Conservation (phyloP, 2,113 vertebrate species). For the Spea multiplicata region DNA sequence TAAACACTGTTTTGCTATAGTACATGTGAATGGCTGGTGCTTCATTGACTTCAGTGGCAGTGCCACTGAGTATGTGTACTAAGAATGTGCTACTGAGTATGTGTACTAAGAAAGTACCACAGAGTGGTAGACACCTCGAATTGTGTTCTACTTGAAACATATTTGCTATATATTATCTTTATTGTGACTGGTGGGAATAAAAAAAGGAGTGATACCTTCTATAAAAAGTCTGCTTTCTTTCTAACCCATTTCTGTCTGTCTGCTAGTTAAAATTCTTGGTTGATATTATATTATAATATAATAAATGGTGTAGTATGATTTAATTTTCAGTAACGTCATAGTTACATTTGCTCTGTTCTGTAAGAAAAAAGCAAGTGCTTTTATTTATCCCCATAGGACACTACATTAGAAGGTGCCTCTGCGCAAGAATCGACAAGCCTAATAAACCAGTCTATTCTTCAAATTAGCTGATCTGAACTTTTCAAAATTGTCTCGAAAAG, state of each 20-base stretch:
- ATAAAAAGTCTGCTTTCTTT: not conserved
- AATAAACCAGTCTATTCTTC: constrained; percentile 33
- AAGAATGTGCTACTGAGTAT: too few species aligned
- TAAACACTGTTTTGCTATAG: too few species aligned
- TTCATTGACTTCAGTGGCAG: too few species aligned
- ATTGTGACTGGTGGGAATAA: too few species aligned
- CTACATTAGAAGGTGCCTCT: not conserved
- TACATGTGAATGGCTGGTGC: too few species aligned
- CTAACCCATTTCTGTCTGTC: not conserved
- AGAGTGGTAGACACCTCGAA: too few species aligned
- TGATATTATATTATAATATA: too few species aligned
- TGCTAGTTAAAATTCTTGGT: not conserved
- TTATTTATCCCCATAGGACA: constrained; percentile 24
- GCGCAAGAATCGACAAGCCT: constrained; percentile 6
- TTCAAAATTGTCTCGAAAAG: constrained; percentile 33
- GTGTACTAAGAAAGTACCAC: too few species aligned
- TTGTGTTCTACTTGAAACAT: too few species aligned
- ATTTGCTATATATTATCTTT: too few species aligned
- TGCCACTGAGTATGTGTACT: too few species aligned
- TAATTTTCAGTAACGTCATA: not conserved
- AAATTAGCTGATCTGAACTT: constrained; percentile 35
- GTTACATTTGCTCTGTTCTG: not conserved
- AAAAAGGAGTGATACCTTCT: too few species aligned
- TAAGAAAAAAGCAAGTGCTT: constrained; percentile 1
- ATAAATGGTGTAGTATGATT: not conserved